phyloP scores from a whole-genome alignment of 2,888 invertebrate genomes.

The Steinernema scapterisci region DNA sequence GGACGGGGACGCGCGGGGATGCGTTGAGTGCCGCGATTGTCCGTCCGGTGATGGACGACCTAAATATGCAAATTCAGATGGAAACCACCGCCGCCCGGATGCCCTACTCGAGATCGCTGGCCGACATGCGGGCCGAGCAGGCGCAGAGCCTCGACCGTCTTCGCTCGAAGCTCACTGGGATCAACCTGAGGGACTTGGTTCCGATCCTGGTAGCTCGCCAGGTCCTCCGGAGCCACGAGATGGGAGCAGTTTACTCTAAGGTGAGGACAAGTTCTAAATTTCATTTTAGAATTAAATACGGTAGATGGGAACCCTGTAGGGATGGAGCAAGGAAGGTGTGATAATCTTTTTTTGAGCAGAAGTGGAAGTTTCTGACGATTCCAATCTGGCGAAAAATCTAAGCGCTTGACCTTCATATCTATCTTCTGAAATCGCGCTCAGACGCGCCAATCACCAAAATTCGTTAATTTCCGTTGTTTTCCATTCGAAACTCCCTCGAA shows the following conservation, averaged over 20 bases:
- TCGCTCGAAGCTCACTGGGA: constrained; percentile 44
- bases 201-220: constrained; percentile 61
- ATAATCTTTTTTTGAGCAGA: too few species aligned
- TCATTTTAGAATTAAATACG: too few species aligned
- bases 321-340: too few species aligned
- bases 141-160: constrained; percentile 58
- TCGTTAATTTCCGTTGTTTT: too few species aligned
- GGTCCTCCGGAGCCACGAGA: constrained; percentile 58
- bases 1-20: too few species aligned
- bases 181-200: constrained; percentile 54
- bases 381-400: too few species aligned
- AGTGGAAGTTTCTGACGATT: too few species aligned
- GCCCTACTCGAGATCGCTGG: constrained; percentile 53
- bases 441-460: too few species aligned
- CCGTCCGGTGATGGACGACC: background rate
- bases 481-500: too few species aligned
- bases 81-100: constrained; percentile 35
- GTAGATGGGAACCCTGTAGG: too few species aligned
- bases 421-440: too few species aligned
- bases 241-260: constrained; percentile 60
- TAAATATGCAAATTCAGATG: background rate
- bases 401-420: too few species aligned
- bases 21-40: background rate
- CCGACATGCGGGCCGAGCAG: constrained; percentile 57
- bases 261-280: constrained; percentile 37